Conservation (phyloP, 2,113 vertebrate genomes). For the Thalassarche chlororhynchos region DNA sequence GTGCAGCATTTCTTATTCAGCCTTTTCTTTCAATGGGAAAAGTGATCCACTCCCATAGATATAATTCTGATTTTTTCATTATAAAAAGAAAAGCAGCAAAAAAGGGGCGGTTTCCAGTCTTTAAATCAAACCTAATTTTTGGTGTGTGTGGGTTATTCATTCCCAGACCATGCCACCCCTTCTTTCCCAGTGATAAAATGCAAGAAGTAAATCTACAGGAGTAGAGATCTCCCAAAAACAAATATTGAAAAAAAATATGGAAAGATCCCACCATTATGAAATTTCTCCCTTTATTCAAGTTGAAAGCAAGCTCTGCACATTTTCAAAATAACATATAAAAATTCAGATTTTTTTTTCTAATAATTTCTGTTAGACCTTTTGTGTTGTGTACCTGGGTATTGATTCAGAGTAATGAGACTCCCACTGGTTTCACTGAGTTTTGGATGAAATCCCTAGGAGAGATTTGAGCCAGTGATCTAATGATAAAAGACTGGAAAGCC, state of each 20-base stretch:
- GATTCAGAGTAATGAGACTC: background rate
- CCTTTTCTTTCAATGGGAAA: background rate
- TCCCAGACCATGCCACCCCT: background rate
- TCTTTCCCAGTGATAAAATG: background rate
- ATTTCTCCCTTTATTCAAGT: background rate
- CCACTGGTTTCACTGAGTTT: background rate
- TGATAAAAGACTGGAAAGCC: conserved; percentile 22
- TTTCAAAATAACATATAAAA: background rate
- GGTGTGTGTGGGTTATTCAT: accelerated
- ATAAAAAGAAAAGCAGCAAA: background rate
- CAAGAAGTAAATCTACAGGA: background rate
- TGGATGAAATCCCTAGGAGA: background rate
- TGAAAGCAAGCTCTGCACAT: background rate
- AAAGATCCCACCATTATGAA: background rate
- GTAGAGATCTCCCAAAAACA: background rate
- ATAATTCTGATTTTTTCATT: background rate
- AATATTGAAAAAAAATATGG: background rate
- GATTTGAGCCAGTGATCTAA: background rate
- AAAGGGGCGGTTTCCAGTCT: background rate
- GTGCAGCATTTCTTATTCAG: background rate
- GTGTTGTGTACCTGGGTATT: background rate
- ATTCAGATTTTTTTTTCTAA: too few relatives aligned
- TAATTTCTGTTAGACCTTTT: background rate
- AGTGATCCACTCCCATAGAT: background rate
- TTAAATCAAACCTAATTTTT: background rate